phyloP scores from a whole-genome alignment of 2,797 vertebrate species.

The Fundulus diaphanus region DNA sequence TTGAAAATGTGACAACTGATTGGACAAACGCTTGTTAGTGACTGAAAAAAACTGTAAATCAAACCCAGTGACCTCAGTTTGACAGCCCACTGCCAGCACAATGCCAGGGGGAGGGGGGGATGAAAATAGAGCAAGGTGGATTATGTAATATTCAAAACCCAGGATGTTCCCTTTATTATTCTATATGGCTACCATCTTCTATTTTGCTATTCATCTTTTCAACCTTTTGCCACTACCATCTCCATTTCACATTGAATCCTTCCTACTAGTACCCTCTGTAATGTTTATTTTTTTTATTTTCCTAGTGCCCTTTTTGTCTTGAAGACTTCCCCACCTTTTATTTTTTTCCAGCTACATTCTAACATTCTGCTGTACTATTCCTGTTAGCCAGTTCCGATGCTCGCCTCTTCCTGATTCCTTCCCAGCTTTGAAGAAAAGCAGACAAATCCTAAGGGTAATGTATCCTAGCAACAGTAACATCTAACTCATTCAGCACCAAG shows the following conservation, averaged over 20 bases:
- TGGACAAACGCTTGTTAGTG: no score
- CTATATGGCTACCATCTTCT: neutral
- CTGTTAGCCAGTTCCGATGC: neutral
- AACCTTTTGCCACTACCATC: neutral
- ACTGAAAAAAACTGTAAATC: no score
- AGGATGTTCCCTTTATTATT: neutral
- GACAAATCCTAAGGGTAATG: constrained; percentile 38
- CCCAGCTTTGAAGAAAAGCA: constrained; percentile 32
- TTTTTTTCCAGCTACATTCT: neutral
- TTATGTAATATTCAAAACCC: neutral
- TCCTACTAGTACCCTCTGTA: no score
- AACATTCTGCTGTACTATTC: neutral
- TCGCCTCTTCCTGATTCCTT: constrained; percentile 16
- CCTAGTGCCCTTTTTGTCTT: neutral
- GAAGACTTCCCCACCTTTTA: no score
- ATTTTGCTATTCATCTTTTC: neutral
- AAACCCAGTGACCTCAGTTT: neutral
- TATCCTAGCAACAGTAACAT: constrained; percentile 72
- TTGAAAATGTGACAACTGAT: no score
- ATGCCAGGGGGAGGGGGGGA: neutral
- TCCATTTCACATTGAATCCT: neutral
- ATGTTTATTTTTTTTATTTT: neutral
- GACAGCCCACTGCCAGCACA: neutral
- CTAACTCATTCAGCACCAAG: constrained; percentile 38
- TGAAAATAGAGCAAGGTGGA: neutral